Conservation (phyloP, 2,113 vertebrate species). For the Aptenodytes forsteri region DNA sequence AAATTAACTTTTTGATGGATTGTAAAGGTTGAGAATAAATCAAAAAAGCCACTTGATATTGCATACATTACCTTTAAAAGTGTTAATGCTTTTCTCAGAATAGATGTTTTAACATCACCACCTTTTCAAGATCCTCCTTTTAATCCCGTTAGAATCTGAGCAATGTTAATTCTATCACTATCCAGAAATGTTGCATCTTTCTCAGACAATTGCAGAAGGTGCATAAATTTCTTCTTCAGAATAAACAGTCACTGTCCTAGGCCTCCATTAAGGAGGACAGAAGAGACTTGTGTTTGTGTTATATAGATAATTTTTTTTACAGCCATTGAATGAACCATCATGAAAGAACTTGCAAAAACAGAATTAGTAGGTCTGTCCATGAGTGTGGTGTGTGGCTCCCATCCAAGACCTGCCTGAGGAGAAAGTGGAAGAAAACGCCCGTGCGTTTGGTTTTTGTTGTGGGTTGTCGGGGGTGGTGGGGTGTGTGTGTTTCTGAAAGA, state of each 20-base stretch:
- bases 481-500: background rate
- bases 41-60: background rate
- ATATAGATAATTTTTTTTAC: background rate
- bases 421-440: background rate
- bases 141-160: background rate
- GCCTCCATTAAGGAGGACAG: background rate
- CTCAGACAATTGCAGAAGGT: background rate
- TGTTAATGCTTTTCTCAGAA: background rate
- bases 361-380: background rate
- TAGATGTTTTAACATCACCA: background rate
- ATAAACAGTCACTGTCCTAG: background rate
- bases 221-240: background rate
- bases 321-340: background rate
- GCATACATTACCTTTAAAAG: background rate
- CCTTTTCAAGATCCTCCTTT: background rate
- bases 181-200: background rate
- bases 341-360: background rate
- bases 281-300: background rate
- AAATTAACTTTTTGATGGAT: background rate
- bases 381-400: background rate
- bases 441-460: background rate
- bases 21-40: background rate
- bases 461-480: accelerated
- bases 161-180: background rate
- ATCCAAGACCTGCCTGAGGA: background rate